Evolutionary conservation across 2,797 vertebrate genomes (phyloP), one percentile per base, ranked within the genome.

Genomic region (Lagodon rhomboides): DNA sequence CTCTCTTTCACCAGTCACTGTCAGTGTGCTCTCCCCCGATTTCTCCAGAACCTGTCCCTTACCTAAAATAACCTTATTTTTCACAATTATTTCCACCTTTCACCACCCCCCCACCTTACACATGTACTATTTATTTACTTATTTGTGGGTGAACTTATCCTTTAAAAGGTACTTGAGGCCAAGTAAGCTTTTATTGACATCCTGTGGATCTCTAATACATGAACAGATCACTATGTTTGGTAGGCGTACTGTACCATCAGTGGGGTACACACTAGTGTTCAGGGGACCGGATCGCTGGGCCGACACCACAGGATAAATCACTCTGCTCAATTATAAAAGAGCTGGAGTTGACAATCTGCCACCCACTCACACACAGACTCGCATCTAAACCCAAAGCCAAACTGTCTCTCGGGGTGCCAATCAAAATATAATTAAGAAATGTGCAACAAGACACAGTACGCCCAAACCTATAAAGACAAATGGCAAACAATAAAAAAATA

Each of bases 401-500:
- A 43, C 41, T 20, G 27, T 69, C 41, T 44, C 22, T 44, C 22
- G 17, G 58, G 63, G 41, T 11, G 25, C 16, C 30, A 8, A 82
- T 68, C 54, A 62, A 16, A 34, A 72, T 64, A 30, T 51, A 72
- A 80, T 83, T 68, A 75, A 81, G 56, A 73, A 50, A 60, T 67
- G 62, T 74, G 30, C 66, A 63, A 47, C 3, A 3, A 54, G 69
- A 83, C 58, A 23, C 68, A 84, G 79, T 79, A 68, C 73, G 65
- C 51, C 68, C 61, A 16, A 50, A 51, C 43, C 56, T 68, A 89
- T 86, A 77, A 85, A 91, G 72, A 74, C 69, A 68, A 89, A 85
- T 75, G 47, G 76, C n/a, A 11, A 75, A 80, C 75, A 78, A 82
- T 73, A 79, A 82, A 73, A 89, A 85, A 82, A 84, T 41, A 77